Conservation (phyloP, 1,140 invertebrate genomes). For the Halictus rubicundus region DNA sequence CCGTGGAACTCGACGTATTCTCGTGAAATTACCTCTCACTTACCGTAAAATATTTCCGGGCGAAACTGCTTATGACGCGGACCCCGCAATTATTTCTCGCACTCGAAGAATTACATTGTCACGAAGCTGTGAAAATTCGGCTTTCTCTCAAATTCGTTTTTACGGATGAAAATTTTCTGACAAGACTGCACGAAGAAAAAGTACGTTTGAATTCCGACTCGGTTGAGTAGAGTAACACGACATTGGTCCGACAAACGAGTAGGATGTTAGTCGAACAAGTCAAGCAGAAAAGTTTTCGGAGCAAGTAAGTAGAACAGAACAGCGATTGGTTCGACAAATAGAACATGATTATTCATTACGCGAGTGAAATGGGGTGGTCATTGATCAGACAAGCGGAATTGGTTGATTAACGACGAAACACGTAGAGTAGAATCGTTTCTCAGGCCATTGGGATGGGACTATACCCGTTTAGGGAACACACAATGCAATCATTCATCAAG, state of each 20-base stretch:
- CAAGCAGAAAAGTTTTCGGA: too few species aligned
- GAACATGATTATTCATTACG: too few species aligned
- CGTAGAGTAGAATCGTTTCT: neutral
- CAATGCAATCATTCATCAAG: too few species aligned
- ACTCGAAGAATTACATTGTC: neutral
- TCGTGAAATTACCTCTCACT: neutral
- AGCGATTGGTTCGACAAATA: neutral
- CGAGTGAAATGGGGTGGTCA: neutral
- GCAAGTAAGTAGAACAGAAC: neutral
- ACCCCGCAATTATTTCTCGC: constrained; percentile 9
- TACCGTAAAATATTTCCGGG: neutral
- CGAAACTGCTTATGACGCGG: constrained; percentile 15
- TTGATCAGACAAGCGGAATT: neutral
- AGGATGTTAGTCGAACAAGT: too few species aligned
- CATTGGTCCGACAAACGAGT: too few species aligned
- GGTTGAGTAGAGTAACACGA: too few species aligned
- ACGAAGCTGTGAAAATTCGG: neutral
- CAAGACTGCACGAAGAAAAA: too few species aligned
- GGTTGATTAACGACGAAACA: neutral
- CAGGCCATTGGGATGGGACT: too few species aligned
- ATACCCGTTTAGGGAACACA: too few species aligned
- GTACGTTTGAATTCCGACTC: too few species aligned
- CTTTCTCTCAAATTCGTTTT: too few species aligned
- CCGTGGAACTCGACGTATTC: constrained; percentile 37
- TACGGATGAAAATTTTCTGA: too few species aligned